Evolutionary conservation across 2,888 invertebrate genomes (phyloP), one percentile per base, ranked within the genome.

Genomic region (Toxonevra muliebris): DNA sequence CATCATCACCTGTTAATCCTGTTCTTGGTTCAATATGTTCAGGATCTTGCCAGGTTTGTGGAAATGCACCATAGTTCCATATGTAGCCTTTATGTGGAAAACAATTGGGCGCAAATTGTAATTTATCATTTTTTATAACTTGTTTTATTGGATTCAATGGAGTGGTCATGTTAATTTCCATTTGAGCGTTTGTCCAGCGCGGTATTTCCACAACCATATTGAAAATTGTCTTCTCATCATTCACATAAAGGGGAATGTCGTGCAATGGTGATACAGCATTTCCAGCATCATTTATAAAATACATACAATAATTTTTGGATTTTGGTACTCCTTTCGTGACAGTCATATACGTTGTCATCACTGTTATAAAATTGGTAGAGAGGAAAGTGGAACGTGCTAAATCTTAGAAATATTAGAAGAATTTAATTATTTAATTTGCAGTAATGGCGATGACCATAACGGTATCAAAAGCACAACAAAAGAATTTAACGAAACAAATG

Each of bases 81-180:
- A 99, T 98, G 86, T 99, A 98, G n/a, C 99, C 99, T 85, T 96
- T 96, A 87, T 99, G 98, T 61, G 99, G 99, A 85, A 99, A 99
- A 84, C 96, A 95, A 87, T 99, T 99, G 75, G 95, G 91, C 4
- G 99, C 98, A 87, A 90, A 99, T 66, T 99, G 91, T 65, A 98
- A 88, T 82, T 94, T 93, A 63, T 96, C 98, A 84, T 98, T 98
- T 87, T 99, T 99, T 30, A 95, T 90, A 87, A 99, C 99, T 87
- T 99, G 99, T 85, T 96, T 97, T 82, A 99, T 97, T 20, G 99
- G 99, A 85, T 98, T 98, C 80, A 99, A 86, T 20, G 92, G 89
- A 81, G 97, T 97, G 78, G 92, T 91, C 77, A 96, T 91, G 72
- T 89, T 89, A 73, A 93, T 93, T 91, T 99, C 99, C 98, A 99